phyloP scores from a whole-genome alignment of 2,797 vertebrate genomes.

The Perodicticus potto region DNA sequence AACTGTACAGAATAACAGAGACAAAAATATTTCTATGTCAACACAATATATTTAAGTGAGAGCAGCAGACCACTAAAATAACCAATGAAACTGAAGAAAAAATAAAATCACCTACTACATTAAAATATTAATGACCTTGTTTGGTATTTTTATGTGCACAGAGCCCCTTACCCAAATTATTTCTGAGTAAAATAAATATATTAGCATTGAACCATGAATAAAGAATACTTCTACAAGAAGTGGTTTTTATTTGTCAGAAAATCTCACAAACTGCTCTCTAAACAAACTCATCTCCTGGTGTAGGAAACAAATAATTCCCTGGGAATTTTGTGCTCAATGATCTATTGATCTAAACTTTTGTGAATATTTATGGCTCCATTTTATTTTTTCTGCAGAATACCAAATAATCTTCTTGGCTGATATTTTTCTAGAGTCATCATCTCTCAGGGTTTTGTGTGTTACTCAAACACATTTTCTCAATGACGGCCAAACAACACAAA shows the following conservation, averaged over 20 bases:
- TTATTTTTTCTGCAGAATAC: not conserved
- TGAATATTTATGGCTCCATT: not conserved
- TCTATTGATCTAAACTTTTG: not conserved
- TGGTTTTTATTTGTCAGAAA: not conserved
- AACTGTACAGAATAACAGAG: not conserved
- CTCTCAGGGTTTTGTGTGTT: not conserved
- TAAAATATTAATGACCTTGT: not conserved
- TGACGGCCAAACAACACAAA: not conserved
- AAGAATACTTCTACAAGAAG: not conserved
- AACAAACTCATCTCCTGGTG: not conserved
- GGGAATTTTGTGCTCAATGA: not conserved
- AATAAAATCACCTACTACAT: not conserved
- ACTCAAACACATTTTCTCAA: not conserved
- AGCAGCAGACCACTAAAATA: not conserved
- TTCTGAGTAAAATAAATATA: not conserved
- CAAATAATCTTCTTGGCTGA: not conserved
- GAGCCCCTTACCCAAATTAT: not conserved
- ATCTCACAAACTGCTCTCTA: not conserved
- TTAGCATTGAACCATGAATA: not conserved
- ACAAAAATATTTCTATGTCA: not conserved
- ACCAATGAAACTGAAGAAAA: not conserved
- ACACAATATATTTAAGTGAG: not conserved
- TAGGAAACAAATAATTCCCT: not conserved
- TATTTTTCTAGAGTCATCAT: not conserved
- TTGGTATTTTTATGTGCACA: not conserved